Percentiles rank a stretch among this genome's conserved stretches.
Conservation (phyloP, 2,797 vertebrate species). For the Agapornis canus region DNA sequence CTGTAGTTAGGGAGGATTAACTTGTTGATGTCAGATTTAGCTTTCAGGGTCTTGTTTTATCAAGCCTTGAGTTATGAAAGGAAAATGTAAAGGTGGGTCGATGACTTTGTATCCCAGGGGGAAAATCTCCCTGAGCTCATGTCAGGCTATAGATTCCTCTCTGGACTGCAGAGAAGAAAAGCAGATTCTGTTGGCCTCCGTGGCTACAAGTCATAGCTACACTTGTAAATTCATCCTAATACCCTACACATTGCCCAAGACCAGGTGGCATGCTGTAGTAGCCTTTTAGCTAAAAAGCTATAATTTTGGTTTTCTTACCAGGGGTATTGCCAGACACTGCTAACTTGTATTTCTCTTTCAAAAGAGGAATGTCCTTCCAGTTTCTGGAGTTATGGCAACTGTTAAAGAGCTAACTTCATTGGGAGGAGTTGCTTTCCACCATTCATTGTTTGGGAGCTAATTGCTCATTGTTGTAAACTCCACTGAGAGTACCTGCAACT, state of each 20-base stretch:
- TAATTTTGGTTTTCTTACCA: neutral
- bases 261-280: neutral
- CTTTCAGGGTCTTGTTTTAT: constrained; percentile 22
- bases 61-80: constrained; percentile 29
- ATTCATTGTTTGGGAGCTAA: neutral
- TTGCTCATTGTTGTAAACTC: neutral
- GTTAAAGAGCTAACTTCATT: neutral
- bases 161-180: neutral
- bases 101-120: neutral
- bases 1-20: constrained; percentile 49
- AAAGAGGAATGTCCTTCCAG: neutral
- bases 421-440: neutral
- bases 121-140: neutral
- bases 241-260: neutral
- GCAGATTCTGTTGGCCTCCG: neutral
- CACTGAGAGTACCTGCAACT: rapidly evolving
- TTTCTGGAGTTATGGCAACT: neutral
- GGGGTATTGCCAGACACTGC: neutral
- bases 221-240: neutral
- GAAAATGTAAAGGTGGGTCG: constrained; percentile 9
- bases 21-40: neutral
- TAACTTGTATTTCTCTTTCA: neutral
- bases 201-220: neutral
- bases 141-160: neutral
- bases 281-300: neutral